Evolutionary conservation across 53 echinoderm and acorn worm species (phyloP).

Genomic region (Zoroaster sp.): DNA sequence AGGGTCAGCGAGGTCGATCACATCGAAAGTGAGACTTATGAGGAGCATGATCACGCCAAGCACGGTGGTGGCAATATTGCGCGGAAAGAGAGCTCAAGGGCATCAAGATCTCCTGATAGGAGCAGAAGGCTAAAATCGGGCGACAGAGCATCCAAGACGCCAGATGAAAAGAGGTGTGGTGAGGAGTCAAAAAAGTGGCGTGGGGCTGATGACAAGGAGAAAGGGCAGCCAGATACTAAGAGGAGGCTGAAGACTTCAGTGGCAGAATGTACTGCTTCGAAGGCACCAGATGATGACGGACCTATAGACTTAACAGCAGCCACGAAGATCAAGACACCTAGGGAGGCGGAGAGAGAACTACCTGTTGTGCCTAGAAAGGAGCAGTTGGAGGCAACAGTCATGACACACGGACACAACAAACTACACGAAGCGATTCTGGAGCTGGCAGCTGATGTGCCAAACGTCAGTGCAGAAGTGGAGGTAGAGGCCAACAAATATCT

Average conservation of each 20-base stretch:
- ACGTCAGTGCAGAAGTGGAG: background rate
- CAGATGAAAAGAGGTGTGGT: background rate
- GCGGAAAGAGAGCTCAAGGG: background rate
- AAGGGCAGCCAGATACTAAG: background rate
- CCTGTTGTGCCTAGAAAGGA: no score
- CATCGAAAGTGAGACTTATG: background rate
- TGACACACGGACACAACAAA: background rate
- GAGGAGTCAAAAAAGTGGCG: background rate
- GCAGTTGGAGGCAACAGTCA: no score
- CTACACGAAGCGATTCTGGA: background rate
- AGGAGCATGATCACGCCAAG: background rate
- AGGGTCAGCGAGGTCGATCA: background rate
- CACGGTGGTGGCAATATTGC: background rate
- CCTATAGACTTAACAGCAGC: background rate
- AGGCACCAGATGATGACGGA: background rate
- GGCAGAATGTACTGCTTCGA: background rate
- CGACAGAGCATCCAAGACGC: no score
- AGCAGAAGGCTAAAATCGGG: background rate
- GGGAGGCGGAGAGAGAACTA: background rate
- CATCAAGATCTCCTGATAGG: background rate
- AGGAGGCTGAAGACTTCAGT: background rate
- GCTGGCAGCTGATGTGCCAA: background rate
- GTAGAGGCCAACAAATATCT: background rate
- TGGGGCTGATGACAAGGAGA: no score
- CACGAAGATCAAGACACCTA: background rate